Conservation (phyloP, 2,888 invertebrate species). For the Sphecodes monilicornis region DNA sequence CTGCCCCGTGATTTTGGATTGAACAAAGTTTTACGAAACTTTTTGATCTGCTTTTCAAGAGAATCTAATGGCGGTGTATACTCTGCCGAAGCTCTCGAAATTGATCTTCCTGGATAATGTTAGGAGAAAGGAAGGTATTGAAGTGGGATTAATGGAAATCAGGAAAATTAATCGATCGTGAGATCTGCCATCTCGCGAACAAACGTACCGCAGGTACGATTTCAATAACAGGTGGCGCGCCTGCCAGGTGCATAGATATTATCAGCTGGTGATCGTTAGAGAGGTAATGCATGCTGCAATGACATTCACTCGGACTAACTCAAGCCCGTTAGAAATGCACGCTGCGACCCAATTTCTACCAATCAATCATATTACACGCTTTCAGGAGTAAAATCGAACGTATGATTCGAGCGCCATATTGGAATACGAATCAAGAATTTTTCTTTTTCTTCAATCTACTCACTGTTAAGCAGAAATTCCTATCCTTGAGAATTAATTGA, state of each 20-base stretch:
- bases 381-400: conserved; percentile 29
- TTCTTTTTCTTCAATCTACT: background rate
- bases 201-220: conserved; percentile 19
- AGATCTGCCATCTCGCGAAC: conserved; percentile 53
- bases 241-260: conserved; percentile 58
- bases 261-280: conserved; percentile 56
- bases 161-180: conserved; percentile 30
- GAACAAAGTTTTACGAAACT: background rate
- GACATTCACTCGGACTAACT: conserved; percentile 41
- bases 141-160: conserved; percentile 13
- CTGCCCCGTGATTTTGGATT: background rate
- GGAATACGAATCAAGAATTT: background rate
- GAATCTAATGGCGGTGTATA: background rate
- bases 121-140: background rate
- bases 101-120: too few species aligned
- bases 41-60: background rate
- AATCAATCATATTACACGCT: conserved; percentile 52
- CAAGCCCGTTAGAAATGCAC: conserved; percentile 42
- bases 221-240: conserved; percentile 67
- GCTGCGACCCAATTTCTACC: conserved; percentile 56
- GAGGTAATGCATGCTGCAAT: conserved; percentile 45
- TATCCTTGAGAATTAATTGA: too few species aligned
- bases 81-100: background rate
- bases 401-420: background rate
- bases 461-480: too few species aligned